Evolutionary conservation across 1,140 invertebrate species (phyloP), one percentile per base, ranked within the genome.

Genomic region (Homalodisca vitripennis): DNA sequence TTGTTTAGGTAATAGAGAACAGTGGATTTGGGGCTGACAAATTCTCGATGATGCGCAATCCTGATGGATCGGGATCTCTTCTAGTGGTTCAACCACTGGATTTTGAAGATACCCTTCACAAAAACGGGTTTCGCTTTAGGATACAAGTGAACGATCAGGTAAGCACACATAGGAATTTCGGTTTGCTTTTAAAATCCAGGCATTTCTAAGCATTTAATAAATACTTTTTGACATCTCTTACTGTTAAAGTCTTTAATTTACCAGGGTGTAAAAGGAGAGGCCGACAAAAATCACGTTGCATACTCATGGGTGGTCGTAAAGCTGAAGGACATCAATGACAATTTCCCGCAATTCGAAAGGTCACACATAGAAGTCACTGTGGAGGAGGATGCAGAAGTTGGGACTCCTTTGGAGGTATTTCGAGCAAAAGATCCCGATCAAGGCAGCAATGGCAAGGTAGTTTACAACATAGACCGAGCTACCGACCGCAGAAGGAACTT

Each of bases 11-110:
- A 12, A 92, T 96, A 71, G 93, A 96, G 80, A 94, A 92, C 78
- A 95, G 92, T 77, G 93, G 93, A 47, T 96, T 94, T 78, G 94
- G 94, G 41, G 93, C 94, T 51, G 94, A 97, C 78, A 96, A 95
- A 78, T 97, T 97, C 78, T 96, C 94, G 2, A 97, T 97, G 94
- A 94, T 96, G 22, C 84, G 93, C 53, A 97, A 97, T 78, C 95
- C 94, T 79, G 94, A 97, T 77, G 94, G 94, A 0, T 97, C 94
- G 0, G 94, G 94, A 1, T 96, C 93, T 0, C 81, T 97, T 53
- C 96, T 96, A 83, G 95, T 97, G 70, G 93, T 96, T 32, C 94
- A 97, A 77, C 92, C 92, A 3, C 81, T 96, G 53, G 93, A 96
- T 81, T 96, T 92, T 78, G 93, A 96, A 81, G 92, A 95, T 80